phyloP scores from a whole-genome alignment of 2,888 invertebrate genomes.

The Coelopa pilipes region DNA sequence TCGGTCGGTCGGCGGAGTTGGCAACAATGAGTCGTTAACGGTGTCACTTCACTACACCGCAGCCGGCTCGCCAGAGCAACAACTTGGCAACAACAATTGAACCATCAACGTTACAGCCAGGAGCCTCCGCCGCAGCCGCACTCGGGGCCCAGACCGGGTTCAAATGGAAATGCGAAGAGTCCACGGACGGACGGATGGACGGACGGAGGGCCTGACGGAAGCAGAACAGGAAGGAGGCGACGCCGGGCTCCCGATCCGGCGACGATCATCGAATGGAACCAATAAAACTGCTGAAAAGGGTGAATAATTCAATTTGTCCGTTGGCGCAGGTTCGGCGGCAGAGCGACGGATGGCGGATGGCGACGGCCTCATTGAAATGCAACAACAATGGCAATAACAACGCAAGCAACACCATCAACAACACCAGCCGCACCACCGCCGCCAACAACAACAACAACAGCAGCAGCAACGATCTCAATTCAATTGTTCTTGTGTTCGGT shows the following conservation, averaged over 20 bases:
- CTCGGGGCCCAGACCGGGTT: conserved; percentile 3
- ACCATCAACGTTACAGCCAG: background rate
- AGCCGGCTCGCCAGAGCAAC: background rate
- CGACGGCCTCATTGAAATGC: conserved; percentile 47
- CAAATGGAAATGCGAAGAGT: conserved; percentile 7
- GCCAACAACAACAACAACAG: too few species aligned
- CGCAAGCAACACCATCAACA: too few species aligned
- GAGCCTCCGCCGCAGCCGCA: background rate
- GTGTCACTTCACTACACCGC: conserved; percentile 52
- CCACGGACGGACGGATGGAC: conserved; percentile 5
- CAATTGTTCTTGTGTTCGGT: conserved; percentile 53
- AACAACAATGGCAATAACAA: conserved; percentile 25
- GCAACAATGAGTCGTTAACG: conserved; percentile 53
- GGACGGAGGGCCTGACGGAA: conserved; percentile 37
- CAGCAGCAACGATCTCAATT: conserved; percentile 41
- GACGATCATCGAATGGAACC: conserved; percentile 65
- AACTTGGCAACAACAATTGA: conserved; percentile 3
- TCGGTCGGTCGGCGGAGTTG: conserved; percentile 44
- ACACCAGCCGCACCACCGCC: too few species aligned
- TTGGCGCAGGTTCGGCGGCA: conserved; percentile 13
- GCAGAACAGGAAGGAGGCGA: conserved; percentile 15
- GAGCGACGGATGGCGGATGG: conserved; percentile 2
- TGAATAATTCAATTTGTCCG: conserved; percentile 46
- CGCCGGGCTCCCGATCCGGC: conserved; percentile 30
- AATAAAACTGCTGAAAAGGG: conserved; percentile 49